Percentiles rank a stretch among this genome's conserved stretches.
Conservation (phyloP, 2,797 vertebrate genomes). For the Antrozous pallidus region DNA sequence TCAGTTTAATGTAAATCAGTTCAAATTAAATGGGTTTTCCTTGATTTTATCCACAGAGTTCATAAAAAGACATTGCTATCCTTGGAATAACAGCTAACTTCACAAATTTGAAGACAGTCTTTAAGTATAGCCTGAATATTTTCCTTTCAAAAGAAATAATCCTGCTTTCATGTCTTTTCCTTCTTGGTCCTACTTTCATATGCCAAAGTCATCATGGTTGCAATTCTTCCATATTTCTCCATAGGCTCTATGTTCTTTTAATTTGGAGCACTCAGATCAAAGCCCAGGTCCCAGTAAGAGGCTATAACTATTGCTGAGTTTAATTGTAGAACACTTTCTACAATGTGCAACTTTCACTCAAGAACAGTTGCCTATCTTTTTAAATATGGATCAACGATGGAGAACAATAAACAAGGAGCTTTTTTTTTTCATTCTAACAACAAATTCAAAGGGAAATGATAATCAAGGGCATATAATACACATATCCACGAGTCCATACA, state of each 20-base stretch:
- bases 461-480: background rate
- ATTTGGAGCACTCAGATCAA: background rate
- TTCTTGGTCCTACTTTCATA: background rate
- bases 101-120: background rate
- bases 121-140: background rate
- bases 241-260: background rate
- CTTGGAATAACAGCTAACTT: background rate
- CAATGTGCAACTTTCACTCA: background rate
- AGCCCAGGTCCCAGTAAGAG: background rate
- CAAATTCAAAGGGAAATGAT: slow-evolving; percentile 10
- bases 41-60: background rate
- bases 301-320: background rate
- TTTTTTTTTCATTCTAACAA: background rate
- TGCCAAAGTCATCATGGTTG: background rate
- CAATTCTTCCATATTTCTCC: background rate
- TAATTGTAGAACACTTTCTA: background rate
- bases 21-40: background rate
- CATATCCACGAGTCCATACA: background rate
- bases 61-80: background rate
- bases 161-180: background rate
- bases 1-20: no score
- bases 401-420: background rate
- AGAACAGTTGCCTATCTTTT: background rate
- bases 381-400: background rate
- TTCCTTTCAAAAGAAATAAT: slow-evolving; percentile 35